Evolutionary conservation across 2,113 vertebrate genomes (phyloP).

Genomic region (Jacana jacana): DNA sequence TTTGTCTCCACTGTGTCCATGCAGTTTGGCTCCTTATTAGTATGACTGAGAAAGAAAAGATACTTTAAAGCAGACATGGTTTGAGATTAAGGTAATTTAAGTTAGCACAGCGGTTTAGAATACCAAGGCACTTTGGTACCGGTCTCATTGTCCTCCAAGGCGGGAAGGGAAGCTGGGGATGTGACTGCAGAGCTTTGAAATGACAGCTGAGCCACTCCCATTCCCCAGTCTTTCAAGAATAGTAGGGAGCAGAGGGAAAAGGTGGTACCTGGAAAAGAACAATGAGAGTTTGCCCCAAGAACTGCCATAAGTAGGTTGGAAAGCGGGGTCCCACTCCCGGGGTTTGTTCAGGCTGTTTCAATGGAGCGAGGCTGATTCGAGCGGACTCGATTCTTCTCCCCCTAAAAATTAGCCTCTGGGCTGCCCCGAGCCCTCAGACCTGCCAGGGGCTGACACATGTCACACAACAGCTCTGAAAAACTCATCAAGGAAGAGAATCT

Average conservation of each 20-base stretch:
- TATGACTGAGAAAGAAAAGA: neutral
- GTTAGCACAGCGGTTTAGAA: neutral
- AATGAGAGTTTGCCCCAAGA: neutral
- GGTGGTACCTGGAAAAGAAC: neutral
- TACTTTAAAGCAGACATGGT: neutral
- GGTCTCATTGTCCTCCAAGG: neutral
- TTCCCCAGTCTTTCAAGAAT: neutral
- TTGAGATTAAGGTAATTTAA: conserved; percentile 8
- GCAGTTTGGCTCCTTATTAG: neutral
- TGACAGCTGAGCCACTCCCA: neutral
- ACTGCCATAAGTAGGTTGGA: neutral
- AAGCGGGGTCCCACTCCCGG: neutral
- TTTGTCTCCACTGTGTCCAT: neutral
- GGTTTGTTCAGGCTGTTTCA: neutral
- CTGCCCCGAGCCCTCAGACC: neutral
- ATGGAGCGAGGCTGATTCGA: neutral
- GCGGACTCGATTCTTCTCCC: neutral
- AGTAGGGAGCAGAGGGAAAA: neutral
- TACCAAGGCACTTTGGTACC: neutral
- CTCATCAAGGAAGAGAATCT: neutral
- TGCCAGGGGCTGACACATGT: neutral
- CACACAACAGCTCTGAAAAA: neutral
- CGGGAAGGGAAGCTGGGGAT: neutral
- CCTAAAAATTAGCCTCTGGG: neutral
- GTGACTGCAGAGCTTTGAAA: neutral